Percentiles rank a stretch among this genome's conserved stretches.
Evolutionary conservation across 1,140 invertebrate species (phyloP).

Genomic region (Colletes latitarsis): DNA sequence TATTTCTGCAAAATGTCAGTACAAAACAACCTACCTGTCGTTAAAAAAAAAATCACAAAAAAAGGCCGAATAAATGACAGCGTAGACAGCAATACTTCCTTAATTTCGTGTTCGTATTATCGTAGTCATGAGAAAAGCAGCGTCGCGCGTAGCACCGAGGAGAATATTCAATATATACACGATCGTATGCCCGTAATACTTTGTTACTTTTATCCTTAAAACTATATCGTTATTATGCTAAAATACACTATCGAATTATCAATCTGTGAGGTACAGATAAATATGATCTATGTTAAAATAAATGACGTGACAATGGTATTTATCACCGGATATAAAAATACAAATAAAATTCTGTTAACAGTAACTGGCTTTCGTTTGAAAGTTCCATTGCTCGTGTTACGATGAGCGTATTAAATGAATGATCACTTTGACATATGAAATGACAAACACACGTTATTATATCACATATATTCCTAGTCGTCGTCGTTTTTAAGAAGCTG

Average conservation of each 20-base stretch:
- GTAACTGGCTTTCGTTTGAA: conserved; percentile 25
- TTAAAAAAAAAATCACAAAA: too few species aligned
- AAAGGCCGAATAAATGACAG: too few species aligned
- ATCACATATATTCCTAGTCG: conserved; percentile 47
- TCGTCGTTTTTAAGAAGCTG: conserved; percentile 85
- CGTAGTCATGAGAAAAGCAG: conserved; percentile 23
- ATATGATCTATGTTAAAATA: conserved; percentile 38
- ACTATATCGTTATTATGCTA: conserved; percentile 32
- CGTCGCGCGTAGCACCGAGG: conserved; percentile 10
- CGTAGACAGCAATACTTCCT: too few species aligned
- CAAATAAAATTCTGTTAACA: conserved; percentile 49
- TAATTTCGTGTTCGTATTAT: conserved; percentile 16
- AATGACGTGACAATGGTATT: conserved; percentile 42
- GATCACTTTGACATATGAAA: conserved; percentile 28
- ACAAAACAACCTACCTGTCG: too few species aligned
- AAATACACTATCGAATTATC: conserved; percentile 30
- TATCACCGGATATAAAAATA: conserved; percentile 64
- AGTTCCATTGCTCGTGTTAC: conserved; percentile 15
- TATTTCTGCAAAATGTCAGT: too few species aligned
- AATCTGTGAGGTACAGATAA: conserved; percentile 38
- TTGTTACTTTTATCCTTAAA: conserved; percentile 30
- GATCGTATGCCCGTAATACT: conserved; percentile 48
- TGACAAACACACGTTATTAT: conserved; percentile 47
- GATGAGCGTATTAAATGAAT: conserved; percentile 21
- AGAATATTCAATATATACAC: conserved; percentile 30